Base-by-base conservation (phyloP, 2,113 vertebrate genomes). In the Pagrus major region DNA sequence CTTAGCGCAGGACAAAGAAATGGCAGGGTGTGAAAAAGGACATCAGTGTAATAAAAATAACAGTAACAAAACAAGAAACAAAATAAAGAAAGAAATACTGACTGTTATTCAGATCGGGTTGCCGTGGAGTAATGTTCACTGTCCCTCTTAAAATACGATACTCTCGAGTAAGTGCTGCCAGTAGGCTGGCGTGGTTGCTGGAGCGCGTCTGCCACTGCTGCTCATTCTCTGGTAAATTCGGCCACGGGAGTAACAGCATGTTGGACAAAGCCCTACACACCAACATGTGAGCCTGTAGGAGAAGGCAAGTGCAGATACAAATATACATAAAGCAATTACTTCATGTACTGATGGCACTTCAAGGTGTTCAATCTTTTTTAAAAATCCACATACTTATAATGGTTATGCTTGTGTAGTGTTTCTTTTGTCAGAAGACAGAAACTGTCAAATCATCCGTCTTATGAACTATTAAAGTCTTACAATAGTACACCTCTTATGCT, bases 181-280 rank as follows among this genome's bases (percentile, higher is more conserved):
- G 83, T 0, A 99, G 94, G 90, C 94, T 98, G 92, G 92, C 91
- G 0, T 99, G 97, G 94, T 95, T 99, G 90, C 94, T 92, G 69
- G 98, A 99, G 74, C 98, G 97, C 10, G 96, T 95, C 0, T 94
- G 95, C 98, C 98, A 99, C 87, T 99, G 97, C 93, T 99, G 98
- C 56, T 99, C 98, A 0, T 83, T 95, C 91, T 99, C 98, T 0
- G 97, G 95, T 23, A 98, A 94, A 64, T 97, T 98, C 42, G 97
- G 97, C 97, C 98, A 99, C 0, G 98, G 97, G 51, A 99, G 95
- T 77, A 99, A 84, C 87, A 99, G 86, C 67, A 97, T 96, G 15
- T 98, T 99, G 1, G 97, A 99, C 67, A 99, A 94, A 0, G 97
- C 96, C 55, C 98, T 90, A 91, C 97, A 99, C 76, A 99, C 97